Evolutionary conservation across 1,140 invertebrate species (phyloP).

Genomic region (Achatina immaculata): DNA sequence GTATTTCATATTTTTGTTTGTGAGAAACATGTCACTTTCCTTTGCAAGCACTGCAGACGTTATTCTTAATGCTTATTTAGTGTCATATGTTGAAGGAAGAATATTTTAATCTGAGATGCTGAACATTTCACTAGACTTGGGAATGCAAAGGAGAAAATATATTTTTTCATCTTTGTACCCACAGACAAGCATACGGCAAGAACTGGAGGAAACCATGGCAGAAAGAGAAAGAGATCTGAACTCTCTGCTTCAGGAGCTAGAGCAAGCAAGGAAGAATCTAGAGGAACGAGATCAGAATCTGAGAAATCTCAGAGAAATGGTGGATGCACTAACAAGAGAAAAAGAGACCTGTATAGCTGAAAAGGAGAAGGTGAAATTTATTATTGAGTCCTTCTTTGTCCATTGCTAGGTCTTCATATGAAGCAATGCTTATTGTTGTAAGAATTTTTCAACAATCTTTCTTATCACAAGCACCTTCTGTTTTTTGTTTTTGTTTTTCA

Average conservation of each 20-base stretch:
- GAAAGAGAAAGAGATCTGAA: slow-evolving; percentile 43
- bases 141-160: background rate
- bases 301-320: background rate
- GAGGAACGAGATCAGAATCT: slow-evolving; percentile 1
- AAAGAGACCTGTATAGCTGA: background rate
- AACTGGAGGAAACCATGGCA: slow-evolving; percentile 57
- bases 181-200: slow-evolving; percentile 63
- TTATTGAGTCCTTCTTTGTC: background rate
- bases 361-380: background rate
- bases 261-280: slow-evolving; percentile 29
- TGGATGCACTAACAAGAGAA: background rate
- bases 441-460: too few relatives aligned
- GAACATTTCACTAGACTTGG: too few relatives aligned
- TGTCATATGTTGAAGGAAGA: too few relatives aligned
- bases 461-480: too few relatives aligned
- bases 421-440: background rate
- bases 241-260: slow-evolving; percentile 46
- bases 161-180: slow-evolving; percentile 1
- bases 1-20: too few relatives aligned
- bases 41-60: too few relatives aligned
- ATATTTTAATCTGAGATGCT: too few relatives aligned
- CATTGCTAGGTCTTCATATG: background rate
- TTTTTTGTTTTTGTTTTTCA: too few relatives aligned
- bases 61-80: too few relatives aligned
- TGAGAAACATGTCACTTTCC: too few relatives aligned